These are phyloP conservation scores for Microcebus murinus DNA, from an alignment of 2,113 vertebrate genomes.

Conservation along the genomic window DNA sequence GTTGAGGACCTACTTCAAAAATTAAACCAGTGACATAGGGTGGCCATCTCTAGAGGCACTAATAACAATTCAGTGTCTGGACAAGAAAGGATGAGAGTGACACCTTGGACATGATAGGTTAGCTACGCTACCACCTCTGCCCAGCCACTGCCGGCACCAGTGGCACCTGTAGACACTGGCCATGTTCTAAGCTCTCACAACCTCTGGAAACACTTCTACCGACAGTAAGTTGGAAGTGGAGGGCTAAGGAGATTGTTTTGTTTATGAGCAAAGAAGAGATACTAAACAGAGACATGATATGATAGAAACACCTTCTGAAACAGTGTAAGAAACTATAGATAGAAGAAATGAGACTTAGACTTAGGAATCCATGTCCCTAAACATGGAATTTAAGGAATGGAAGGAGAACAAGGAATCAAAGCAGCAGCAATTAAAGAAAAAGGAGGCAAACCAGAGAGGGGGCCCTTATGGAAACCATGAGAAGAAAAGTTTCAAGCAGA, in stretches of 20 bases:
- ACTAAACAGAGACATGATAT: neutral
- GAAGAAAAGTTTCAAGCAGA: neutral
- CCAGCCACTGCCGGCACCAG: neutral
- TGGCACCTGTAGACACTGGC: no score
- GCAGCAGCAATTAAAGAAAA: neutral
- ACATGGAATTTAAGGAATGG: neutral
- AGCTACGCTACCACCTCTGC: neutral
- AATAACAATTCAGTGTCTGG: neutral
- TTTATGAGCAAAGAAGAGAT: neutral
- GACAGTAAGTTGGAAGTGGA: neutral
- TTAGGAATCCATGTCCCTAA: neutral
- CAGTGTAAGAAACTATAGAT: neutral
- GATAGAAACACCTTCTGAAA: neutral
- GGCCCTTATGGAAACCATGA: neutral
- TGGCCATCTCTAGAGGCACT: neutral
- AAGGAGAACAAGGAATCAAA: neutral
- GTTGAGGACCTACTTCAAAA: neutral
- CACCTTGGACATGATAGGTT: neutral
- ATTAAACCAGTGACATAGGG: neutral
- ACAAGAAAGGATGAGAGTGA: neutral
- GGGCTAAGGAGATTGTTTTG: neutral
- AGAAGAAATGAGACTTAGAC: neutral
- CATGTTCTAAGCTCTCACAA: neutral
- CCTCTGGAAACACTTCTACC: neutral
- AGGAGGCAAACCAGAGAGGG: neutral